Base-by-base conservation (phyloP, 2,888 invertebrate species). In the Litoditis marina region DNA sequence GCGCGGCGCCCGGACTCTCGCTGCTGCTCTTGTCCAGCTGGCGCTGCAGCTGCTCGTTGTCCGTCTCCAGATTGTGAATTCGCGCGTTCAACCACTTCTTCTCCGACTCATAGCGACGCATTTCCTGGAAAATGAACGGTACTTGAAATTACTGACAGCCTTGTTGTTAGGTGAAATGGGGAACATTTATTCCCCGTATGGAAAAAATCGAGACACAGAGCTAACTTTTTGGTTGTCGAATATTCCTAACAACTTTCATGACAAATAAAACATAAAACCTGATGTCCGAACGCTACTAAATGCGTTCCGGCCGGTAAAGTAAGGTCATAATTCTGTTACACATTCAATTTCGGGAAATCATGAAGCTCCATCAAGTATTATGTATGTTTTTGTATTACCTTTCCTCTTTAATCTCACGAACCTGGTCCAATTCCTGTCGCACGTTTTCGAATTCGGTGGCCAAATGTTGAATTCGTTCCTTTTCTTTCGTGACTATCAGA, bases 381-480 rank as follows among this genome's bases (percentile, higher is more conserved):
- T n/a, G n/a, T n/a, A n/a, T n/a, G n/a, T n/a, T n/a, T n/a, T n/a
- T n/a, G n/a, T 2, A 44, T 2, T n/a, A 2, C 11, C 16, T 57
- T 60, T 66, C 34, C 39, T 62, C 59, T 61, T 6, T 2, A 7
- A 8, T 47, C 8, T 31, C 5, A 30, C 19, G 56, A 30, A 76
- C 76, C 52, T 72, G 66, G 44, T 78, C 76, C n/a, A 80, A 60
- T 60, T 80, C 79, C 28, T 63, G 58, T 22, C 75, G 61, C 16
- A 81, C 68, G 30, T 76, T 76, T 55, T 81, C 79, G 49, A 80
- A 79, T 51, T 81, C 80, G 44, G 59, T 65, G 28, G 73, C 77
- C 7, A 81, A 56, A 36, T 73, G 72, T 46, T 76, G 74, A 46
- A 77, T 73, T 6, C 76, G 30, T 39, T 67, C 74, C 55, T 70